Percentiles rank a stretch among this genome's conserved stretches.
These are phyloP conservation scores for Platysteira castanea DNA, from an alignment of 2,113 vertebrate species.

Conservation along the genomic window DNA sequence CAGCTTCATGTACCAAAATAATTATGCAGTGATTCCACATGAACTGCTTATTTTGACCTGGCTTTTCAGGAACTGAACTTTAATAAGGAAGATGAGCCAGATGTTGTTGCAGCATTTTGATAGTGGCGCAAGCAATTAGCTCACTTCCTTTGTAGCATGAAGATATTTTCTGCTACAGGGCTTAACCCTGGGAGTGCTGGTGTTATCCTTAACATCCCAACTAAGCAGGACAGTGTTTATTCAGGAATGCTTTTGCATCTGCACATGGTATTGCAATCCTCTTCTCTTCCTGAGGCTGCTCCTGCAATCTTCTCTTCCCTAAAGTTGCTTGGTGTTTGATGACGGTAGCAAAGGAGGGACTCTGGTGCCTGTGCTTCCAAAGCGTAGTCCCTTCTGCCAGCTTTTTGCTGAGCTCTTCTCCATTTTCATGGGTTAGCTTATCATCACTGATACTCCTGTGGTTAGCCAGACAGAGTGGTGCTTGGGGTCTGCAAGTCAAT, in stretches of 20 bases:
- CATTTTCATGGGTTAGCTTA: background rate
- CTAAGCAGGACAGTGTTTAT: background rate
- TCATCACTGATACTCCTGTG: background rate
- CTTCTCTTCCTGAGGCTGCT: background rate
- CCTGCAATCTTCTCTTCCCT: background rate
- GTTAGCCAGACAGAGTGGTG: background rate
- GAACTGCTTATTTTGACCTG: conserved; percentile 17
- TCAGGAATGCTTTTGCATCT: background rate
- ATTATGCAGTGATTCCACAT: background rate
- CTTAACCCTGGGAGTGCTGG: conserved; percentile 17
- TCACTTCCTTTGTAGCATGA: conserved; percentile 28
- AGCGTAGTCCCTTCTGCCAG: background rate
- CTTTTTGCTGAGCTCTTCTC: background rate
- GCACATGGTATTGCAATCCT: fast-evolving
- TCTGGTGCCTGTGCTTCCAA: background rate
- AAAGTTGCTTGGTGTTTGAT: background rate
- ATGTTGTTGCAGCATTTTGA: background rate
- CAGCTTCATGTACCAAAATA: background rate
- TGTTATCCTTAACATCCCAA: background rate
- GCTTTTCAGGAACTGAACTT: conserved; percentile 61
- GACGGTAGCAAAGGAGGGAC: background rate
- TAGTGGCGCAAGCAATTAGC: background rate
- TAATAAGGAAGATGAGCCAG: conserved; percentile 33
- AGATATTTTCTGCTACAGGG: background rate
- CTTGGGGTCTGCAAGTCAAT: background rate